Percentiles rank a stretch among this genome's conserved stretches.
phyloP scores from a whole-genome alignment of 2,797 vertebrate species.

The Gadopsis bispinosus region DNA sequence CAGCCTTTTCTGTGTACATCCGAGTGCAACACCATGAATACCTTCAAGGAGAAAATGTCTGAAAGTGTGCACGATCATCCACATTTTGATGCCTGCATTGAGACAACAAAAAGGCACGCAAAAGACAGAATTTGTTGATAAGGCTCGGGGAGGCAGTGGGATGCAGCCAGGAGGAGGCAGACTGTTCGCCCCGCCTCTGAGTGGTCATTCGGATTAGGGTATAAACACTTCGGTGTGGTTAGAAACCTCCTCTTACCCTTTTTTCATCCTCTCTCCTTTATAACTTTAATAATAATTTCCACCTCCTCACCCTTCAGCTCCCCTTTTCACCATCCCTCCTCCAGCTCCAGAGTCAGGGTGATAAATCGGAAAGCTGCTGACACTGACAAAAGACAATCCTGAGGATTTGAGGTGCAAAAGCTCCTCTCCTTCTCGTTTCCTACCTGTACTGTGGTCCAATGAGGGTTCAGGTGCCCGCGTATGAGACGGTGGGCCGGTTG shows the following conservation, averaged over 20 bases:
- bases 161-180: no score
- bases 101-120: not conserved
- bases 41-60: constrained; percentile 3
- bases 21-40: not conserved
- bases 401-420: constrained; percentile 35
- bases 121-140: not conserved
- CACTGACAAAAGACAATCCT: constrained; percentile 44
- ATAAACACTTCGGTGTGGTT: not conserved
- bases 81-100: not conserved
- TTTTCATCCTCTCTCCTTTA: not conserved
- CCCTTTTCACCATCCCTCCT: constrained; percentile 9
- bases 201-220: not conserved
- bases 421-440: not conserved
- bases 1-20: not conserved
- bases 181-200: not conserved
- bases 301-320: constrained; percentile 2
- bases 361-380: constrained; percentile 66
- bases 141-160: not conserved
- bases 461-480: constrained; percentile 67
- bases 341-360: constrained; percentile 27
- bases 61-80: not conserved
- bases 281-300: not conserved
- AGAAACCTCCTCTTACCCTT: not conserved
- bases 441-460: constrained; percentile 76
- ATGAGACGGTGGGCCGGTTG: constrained; percentile 65